A percentile compares a stretch with the other conserved stretches of the same genome.
phyloP scores from a whole-genome alignment of 2,113 vertebrate genomes.

The Echinops telfairi region DNA sequence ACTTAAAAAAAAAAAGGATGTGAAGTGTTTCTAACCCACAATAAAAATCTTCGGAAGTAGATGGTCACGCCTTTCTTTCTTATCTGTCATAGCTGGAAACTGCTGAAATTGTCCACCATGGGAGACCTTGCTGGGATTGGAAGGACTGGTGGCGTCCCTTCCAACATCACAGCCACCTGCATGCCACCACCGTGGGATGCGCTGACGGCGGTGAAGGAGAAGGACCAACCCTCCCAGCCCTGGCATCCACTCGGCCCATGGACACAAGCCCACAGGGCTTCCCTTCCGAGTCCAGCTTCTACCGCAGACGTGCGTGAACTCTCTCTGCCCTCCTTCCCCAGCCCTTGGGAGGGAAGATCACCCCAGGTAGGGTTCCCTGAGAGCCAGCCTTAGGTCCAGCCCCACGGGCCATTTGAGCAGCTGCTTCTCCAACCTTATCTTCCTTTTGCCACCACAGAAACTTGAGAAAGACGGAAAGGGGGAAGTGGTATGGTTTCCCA shows the following conservation, averaged over 20 bases:
- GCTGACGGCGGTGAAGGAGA: background rate
- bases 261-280: too few relatives aligned
- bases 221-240: background rate
- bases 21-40: too few relatives aligned
- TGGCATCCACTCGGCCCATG: background rate
- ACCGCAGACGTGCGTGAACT: background rate
- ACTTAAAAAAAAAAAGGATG: too few relatives aligned
- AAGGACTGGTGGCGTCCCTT: background rate
- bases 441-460: constrained; percentile 79
- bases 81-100: background rate
- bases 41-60: background rate
- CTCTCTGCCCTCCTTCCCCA: background rate
- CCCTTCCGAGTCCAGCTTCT: background rate
- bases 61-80: background rate
- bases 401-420: constrained; percentile 61
- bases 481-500: constrained; percentile 80
- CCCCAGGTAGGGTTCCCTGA: background rate
- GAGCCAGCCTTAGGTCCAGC: background rate
- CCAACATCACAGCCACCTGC: background rate
- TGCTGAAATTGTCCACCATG: background rate
- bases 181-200: background rate
- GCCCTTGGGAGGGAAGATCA: background rate
- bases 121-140: background rate
- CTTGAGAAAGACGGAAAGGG: constrained; percentile 82
- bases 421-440: constrained; percentile 72